phyloP scores from a whole-genome alignment of 2,113 vertebrate species.

The Neodontobutis hainanensis region DNA sequence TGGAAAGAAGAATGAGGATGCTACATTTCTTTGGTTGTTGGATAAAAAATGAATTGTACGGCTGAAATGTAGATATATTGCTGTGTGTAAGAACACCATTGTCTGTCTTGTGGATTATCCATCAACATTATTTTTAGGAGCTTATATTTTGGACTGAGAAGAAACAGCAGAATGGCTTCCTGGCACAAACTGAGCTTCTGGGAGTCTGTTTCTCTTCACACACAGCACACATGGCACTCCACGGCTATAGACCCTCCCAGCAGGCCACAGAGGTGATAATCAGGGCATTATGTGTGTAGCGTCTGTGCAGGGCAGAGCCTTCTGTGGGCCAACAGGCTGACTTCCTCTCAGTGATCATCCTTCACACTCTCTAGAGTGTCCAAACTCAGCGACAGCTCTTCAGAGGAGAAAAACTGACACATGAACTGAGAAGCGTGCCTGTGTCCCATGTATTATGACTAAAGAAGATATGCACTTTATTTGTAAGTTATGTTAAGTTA shows the following conservation, averaged over 20 bases:
- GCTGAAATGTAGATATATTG: background rate
- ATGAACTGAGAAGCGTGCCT: slow-evolving; percentile 15
- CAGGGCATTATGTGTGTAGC: slow-evolving; percentile 31
- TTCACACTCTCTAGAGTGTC: background rate
- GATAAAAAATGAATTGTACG: background rate
- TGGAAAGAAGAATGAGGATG: background rate
- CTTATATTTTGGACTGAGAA: slow-evolving; percentile 36
- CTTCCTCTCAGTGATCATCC: slow-evolving; percentile 18
- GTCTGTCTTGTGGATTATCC: slow-evolving; percentile 5
- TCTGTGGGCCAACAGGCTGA: slow-evolving; percentile 34
- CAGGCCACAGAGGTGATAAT: slow-evolving; percentile 55
- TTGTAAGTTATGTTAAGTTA: too few relatives aligned
- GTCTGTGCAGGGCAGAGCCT: slow-evolving; percentile 37
- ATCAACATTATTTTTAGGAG: slow-evolving; percentile 46
- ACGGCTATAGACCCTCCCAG: slow-evolving; percentile 23
- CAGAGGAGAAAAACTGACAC: background rate
- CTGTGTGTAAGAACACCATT: background rate
- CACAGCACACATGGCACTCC: slow-evolving; percentile 1
- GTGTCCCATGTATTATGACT: background rate
- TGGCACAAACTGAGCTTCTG: slow-evolving; percentile 26
- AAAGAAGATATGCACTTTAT: too few relatives aligned
- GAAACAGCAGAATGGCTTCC: slow-evolving; percentile 39
- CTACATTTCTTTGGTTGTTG: background rate
- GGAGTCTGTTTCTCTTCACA: slow-evolving; percentile 15
- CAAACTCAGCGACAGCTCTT: slow-evolving; percentile 2